Evolutionary conservation across 35 echinoderm and acorn worm genomes (phyloP).

Genomic region (Lytechinus variegatus): DNA sequence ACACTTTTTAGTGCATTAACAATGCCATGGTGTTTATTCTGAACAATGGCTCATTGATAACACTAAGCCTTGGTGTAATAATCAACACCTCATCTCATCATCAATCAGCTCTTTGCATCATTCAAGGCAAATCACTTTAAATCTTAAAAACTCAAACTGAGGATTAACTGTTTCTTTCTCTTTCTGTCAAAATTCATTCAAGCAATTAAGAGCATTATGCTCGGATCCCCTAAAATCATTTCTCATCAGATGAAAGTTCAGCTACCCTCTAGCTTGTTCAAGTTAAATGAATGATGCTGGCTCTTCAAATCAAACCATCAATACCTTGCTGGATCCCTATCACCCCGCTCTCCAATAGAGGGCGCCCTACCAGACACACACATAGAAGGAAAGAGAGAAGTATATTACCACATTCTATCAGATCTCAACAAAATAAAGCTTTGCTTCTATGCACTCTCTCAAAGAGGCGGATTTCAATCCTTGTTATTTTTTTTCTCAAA

Average conservation of each 20-base stretch:
- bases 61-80: not conserved
- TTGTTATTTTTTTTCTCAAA: not conserved
- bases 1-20: not conserved
- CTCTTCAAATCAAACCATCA: not conserved
- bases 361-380: not conserved
- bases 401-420: not conserved
- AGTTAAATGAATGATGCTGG: not conserved
- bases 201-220: not conserved
- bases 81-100: not conserved
- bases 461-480: not conserved
- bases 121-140: not conserved
- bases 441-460: not conserved
- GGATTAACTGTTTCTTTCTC: not conserved
- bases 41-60: not conserved
- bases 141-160: not conserved
- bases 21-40: not conserved
- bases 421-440: slow-evolving; percentile 4
- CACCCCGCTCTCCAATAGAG: not conserved
- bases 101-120: not conserved
- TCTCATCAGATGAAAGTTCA: not conserved
- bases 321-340: not conserved
- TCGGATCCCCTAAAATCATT: not conserved
- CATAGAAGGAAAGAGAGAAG: slow-evolving; percentile 18
- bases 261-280: not conserved
- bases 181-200: not conserved